Evolutionary conservation across 2,797 vertebrate species (phyloP), one percentile per base, ranked within the genome.

Genomic region (Harpagifer antarcticus): DNA sequence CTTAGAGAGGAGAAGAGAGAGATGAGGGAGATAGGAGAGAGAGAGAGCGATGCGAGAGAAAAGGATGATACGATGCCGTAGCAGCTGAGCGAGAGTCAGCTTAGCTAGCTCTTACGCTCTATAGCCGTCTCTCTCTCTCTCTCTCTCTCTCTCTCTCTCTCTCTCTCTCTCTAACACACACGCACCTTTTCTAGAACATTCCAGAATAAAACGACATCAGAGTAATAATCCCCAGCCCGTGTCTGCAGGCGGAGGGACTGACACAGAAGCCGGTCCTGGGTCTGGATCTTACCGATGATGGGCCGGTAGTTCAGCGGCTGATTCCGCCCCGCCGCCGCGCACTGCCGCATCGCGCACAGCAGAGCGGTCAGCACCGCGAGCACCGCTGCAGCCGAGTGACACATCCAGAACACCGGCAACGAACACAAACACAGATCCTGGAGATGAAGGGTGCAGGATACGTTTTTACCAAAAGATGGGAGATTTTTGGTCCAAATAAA

Each of bases 211-310:
- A 62, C 83, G 53, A 76, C 72, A 70, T 64, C 66, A 86, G 3
- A 17, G 9, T 33, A 1, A 17, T 23, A 1, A 37, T 58, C 27
- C 20, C 2, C 9, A 19, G 11, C 15, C 19, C n/a, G 20, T n/a
- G 2, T 27, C 17, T n/a, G 9, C n/a, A 3, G 19, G 14, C 19
- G 50, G 7, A 31, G 3, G 27, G 19, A 70, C 52, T 0, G 10
- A 7, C n/a, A 9, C 0, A 3, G 0, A 1, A 1, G 7, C 1
- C 6, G 1, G 4, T 16, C 49, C 13, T 16, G 37, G 15, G 16
- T 17, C 8, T 15, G 10, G 0, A 16, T 23, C 93, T 94, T 84
- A 95, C 94, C 94, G 74, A 95, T 94, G 45, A 94, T 64, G 9
- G 94, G 93, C 64, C 94, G 89, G 73, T 87, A n/a, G 23, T 94